These are phyloP conservation scores for Falcaria lacertinaria DNA, from an alignment of 2,888 invertebrate species.

Conservation along the genomic window DNA sequence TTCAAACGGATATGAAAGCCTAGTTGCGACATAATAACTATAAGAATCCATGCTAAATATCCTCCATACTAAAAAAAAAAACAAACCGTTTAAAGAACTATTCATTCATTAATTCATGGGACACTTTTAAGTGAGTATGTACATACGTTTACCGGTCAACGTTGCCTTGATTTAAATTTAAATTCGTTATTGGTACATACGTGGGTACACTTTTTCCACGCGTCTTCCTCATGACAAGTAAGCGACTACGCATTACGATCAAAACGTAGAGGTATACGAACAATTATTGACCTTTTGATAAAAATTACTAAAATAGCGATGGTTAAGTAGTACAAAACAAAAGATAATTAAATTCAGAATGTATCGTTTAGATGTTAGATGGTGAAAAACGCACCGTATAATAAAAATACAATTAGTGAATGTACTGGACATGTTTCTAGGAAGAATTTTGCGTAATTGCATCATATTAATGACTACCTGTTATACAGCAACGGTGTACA, in stretches of 20 bases:
- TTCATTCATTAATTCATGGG: too few relatives aligned
- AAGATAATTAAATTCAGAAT: too few relatives aligned
- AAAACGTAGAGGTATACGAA: background rate
- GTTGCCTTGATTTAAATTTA: background rate
- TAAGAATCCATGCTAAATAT: too few relatives aligned
- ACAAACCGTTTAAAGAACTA: too few relatives aligned
- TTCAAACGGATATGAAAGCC: too few relatives aligned
- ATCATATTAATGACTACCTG: conserved; percentile 20
- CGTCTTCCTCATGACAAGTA: background rate
- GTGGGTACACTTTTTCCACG: background rate
- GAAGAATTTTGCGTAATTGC: conserved; percentile 2
- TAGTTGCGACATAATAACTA: too few relatives aligned
- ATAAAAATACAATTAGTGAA: too few relatives aligned
- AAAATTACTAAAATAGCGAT: too few relatives aligned
- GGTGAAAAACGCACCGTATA: too few relatives aligned
- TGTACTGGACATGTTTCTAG: background rate
- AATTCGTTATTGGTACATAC: background rate
- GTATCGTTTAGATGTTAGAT: too few relatives aligned
- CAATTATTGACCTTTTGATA: background rate
- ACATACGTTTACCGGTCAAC: background rate
- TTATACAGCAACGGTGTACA: conserved; percentile 29
- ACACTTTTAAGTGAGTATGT: background rate
- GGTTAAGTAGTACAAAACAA: too few relatives aligned
- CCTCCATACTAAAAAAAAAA: too few relatives aligned
- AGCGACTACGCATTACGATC: background rate